These are phyloP conservation scores for Rhagophthalmus giganteus DNA, from an alignment of 2,888 invertebrate genomes.

Conservation along the genomic window DNA sequence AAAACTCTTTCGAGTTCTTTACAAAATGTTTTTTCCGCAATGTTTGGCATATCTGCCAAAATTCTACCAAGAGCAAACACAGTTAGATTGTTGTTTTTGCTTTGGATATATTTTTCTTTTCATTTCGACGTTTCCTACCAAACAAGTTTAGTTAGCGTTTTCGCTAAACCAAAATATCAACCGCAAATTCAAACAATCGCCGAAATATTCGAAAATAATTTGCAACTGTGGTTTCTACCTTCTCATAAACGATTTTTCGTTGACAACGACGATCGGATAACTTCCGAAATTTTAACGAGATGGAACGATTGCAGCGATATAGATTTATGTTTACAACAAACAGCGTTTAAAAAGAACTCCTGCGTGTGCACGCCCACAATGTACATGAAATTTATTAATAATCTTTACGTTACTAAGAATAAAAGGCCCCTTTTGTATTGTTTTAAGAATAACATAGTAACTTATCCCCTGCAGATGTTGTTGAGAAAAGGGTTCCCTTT, in stretches of 20 bases:
- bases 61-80: conserved; percentile 36
- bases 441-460: conserved; percentile 41
- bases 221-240: conserved; percentile 38
- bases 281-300: conserved; percentile 16
- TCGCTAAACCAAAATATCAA: conserved; percentile 36
- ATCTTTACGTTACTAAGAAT: conserved; percentile 36
- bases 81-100: conserved; percentile 34
- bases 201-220: conserved; percentile 38
- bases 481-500: conserved; percentile 49
- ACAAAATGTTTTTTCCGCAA: conserved; percentile 31
- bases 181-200: conserved; percentile 38
- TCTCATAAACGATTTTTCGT: conserved; percentile 35
- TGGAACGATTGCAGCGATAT: conserved; percentile 34
- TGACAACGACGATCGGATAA: conserved; percentile 20
- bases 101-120: conserved; percentile 40
- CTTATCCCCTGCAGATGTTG: conserved; percentile 47
- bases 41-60: conserved; percentile 34
- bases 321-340: conserved; percentile 36
- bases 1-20: conserved; percentile 23
- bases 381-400: conserved; percentile 40
- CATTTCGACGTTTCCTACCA: conserved; percentile 40
- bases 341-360: conserved; percentile 36
- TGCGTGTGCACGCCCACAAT: conserved; percentile 41
- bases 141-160: conserved; percentile 40
- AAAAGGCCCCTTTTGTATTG: conserved; percentile 37